Conservation (phyloP, 2,797 vertebrate species). For the Apogon hyalosoma region DNA sequence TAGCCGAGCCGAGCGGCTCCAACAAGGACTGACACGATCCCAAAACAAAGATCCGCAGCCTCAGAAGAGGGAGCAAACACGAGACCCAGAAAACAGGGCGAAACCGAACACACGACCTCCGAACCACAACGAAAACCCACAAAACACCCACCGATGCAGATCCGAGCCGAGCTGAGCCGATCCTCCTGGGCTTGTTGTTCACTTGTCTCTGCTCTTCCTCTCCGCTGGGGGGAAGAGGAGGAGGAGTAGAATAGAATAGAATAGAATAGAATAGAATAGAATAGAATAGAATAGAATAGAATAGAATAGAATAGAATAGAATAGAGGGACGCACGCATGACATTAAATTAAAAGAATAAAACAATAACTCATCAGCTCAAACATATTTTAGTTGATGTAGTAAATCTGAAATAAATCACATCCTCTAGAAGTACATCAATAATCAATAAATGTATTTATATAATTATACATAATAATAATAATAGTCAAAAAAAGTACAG, state of each 20-base stretch:
- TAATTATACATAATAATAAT: too few species aligned
- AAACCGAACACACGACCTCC: not conserved
- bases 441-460: too few species aligned
- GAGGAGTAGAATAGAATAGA: not conserved
- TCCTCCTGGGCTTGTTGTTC: conserved; percentile 75
- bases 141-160: conserved; percentile 79
- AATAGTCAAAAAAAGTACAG: too few species aligned
- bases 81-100: not conserved
- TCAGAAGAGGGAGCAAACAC: conserved; percentile 33
- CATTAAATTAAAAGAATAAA: too few species aligned
- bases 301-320: not conserved
- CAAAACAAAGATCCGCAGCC: conserved; percentile 43
- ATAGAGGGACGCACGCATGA: too few species aligned
- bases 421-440: too few species aligned
- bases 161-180: conserved; percentile 52
- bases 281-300: not conserved
- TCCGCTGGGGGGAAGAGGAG: conserved; percentile 63
- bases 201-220: conserved; percentile 80
- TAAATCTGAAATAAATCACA: too few species aligned
- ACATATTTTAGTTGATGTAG: too few species aligned
- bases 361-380: too few species aligned
- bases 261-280: not conserved
- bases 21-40: conserved; percentile 40
- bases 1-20: not conserved
- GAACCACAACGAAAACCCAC: conserved; percentile 15